These are phyloP conservation scores for Xestia rhomboidea DNA, from an alignment of 2,888 invertebrate genomes.

Conservation along the genomic window DNA sequence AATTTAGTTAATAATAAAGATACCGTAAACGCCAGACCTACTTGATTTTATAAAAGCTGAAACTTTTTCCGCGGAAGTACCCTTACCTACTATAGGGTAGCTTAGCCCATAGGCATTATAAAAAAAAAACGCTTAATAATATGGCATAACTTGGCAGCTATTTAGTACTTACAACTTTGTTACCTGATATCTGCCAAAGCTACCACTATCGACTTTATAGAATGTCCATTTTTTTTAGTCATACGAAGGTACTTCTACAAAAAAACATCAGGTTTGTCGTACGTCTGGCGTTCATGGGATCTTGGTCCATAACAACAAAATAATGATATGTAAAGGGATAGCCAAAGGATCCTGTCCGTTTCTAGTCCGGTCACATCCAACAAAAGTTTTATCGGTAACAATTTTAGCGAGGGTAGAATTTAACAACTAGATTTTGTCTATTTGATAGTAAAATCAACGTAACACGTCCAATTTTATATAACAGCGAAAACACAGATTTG, in stretches of 20 bases:
- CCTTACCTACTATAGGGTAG: not conserved
- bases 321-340: not conserved
- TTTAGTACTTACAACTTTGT: not conserved
- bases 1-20: slow-evolving; percentile 11
- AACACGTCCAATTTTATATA: slow-evolving; percentile 13
- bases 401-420: slow-evolving; percentile 67
- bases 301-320: not conserved
- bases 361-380: slow-evolving; percentile 59
- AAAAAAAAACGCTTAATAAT: no score
- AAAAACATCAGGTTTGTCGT: not conserved
- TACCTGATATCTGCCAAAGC: not conserved
- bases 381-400: slow-evolving; percentile 70
- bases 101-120: no score
- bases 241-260: not conserved
- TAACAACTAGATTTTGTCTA: slow-evolving; percentile 36
- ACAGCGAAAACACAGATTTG: slow-evolving; percentile 1
- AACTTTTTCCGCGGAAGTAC: not conserved
- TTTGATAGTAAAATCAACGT: slow-evolving; percentile 20
- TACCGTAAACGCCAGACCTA: not conserved
- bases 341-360: slow-evolving; percentile 11
- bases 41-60: not conserved
- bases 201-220: not conserved
- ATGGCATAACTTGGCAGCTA: no score
- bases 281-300: not conserved
- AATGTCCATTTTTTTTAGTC: not conserved